Conservation (phyloP, 2,797 vertebrate genomes). For the Acanthornis magna region DNA sequence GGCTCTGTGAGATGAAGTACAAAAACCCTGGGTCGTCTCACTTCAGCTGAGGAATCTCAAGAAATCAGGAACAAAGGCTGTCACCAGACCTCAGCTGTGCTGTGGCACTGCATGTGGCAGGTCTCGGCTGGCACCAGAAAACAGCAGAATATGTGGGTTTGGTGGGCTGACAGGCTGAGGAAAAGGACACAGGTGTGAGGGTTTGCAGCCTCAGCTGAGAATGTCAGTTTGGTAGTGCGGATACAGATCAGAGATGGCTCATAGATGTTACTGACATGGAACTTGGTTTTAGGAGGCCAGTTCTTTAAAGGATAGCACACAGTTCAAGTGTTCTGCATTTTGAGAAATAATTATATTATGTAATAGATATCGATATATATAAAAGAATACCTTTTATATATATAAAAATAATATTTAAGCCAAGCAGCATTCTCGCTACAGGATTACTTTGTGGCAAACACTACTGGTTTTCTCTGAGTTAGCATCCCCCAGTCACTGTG, state of each 20-base stretch:
- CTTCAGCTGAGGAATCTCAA: background rate
- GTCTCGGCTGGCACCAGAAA: background rate
- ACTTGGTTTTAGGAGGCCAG: background rate
- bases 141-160: background rate
- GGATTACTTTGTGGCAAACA: background rate
- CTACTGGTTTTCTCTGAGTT: background rate
- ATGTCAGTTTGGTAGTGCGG: background rate
- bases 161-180: background rate
- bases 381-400: background rate
- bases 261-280: background rate
- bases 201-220: background rate
- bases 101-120: background rate
- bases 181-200: background rate
- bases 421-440: background rate
- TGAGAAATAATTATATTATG: background rate
- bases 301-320: background rate
- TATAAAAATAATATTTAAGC: background rate
- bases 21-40: constrained; percentile 27
- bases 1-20: constrained; percentile 4
- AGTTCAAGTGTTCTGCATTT: background rate
- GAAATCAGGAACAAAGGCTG: constrained; percentile 27
- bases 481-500: background rate
- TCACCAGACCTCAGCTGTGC: background rate
- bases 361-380: background rate
- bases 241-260: background rate